Conservation (phyloP, 92 coral and sea anemone species). For the Paramuricea clavata region DNA sequence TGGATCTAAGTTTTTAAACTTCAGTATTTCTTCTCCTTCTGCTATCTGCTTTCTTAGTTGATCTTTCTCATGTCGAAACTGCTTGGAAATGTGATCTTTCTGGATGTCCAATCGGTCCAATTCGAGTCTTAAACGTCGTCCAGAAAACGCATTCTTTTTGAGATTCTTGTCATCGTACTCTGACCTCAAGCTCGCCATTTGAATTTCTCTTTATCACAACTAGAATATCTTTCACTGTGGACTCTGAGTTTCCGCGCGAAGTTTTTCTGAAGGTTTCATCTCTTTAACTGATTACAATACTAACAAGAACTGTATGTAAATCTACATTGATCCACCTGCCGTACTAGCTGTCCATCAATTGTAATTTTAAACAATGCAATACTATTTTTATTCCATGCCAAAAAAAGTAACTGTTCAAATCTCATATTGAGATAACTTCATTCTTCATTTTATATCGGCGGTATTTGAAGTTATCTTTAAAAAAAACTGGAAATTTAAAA, state of each 20-base stretch:
- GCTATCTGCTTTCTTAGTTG: conserved; percentile 26
- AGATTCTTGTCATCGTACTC: conserved; percentile 48
- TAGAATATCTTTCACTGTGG: background rate
- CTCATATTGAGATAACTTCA: background rate
- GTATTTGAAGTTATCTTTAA: background rate
- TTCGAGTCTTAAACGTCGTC: conserved; percentile 19
- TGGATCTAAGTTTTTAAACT: conserved; percentile 21
- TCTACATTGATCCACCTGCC: background rate
- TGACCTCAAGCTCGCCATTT: conserved; percentile 35
- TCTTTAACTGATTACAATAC: background rate
- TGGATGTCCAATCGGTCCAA: conserved; percentile 27
- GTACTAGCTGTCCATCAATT: background rate
- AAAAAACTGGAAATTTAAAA: background rate
- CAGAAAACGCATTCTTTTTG: conserved; percentile 39
- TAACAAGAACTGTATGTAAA: conserved; percentile 11
- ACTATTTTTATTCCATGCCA: background rate
- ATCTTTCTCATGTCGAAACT: conserved; percentile 38
- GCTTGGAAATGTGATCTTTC: conserved; percentile 29
- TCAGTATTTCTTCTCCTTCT: conserved; percentile 25
- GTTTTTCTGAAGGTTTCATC: background rate
- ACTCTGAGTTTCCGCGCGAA: background rate
- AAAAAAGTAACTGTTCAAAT: background rate
- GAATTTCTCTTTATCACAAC: background rate
- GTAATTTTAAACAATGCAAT: background rate
- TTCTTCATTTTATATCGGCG: too few species aligned